Base-by-base conservation (phyloP, 2,888 invertebrate genomes). In the Microdon myrmicae region DNA sequence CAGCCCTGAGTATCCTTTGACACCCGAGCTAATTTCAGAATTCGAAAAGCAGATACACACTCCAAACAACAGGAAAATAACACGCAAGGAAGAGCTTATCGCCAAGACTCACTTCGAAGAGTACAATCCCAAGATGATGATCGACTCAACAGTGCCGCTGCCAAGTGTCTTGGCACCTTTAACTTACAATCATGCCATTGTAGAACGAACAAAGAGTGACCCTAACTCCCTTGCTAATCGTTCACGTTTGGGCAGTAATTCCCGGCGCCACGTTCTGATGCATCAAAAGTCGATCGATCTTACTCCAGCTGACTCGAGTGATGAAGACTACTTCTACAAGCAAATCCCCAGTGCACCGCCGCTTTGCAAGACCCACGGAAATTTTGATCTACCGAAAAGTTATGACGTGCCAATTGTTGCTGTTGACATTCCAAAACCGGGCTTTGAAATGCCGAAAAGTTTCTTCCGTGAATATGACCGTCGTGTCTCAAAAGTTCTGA, bases 211-310 rank as follows among this genome's bases (percentile, higher is more conserved):
- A 3, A 92, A 92, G 76, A 92, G 92, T 71, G 92, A 93, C 82
- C 92, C 92, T 0, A 91, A 91, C 75, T 88, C 88, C 20, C 81
- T 89, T 41, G 89, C 90, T 0, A 86, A 87, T 70, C 83, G 90
- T 49, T 87, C 88, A 59, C 83, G 90, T 9, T 82, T 90, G 44
- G 88, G 86, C 54, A 89, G 88, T 3, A 89, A 85, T 72, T 87
- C 87, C 2, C 84, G 90, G n/a, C 83, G 91, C 10, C 87, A 90
- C 77, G 86, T 90, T 17, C 76, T 92, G 14, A 92, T 89, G 87
- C 92, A 92, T 78, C 92, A 92, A 72, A 91, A 92, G 74, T 91
- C 91, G 0, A 91, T 92, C 55, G 92, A 92, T 73, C 79, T 92
- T 17, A 91, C 92, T 1, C 91, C 91, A 3, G 90, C 90, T 0